Percentiles rank a stretch among this genome's conserved stretches.
Conservation (phyloP, 2,113 vertebrate genomes). For the Anthoscopus minutus region DNA sequence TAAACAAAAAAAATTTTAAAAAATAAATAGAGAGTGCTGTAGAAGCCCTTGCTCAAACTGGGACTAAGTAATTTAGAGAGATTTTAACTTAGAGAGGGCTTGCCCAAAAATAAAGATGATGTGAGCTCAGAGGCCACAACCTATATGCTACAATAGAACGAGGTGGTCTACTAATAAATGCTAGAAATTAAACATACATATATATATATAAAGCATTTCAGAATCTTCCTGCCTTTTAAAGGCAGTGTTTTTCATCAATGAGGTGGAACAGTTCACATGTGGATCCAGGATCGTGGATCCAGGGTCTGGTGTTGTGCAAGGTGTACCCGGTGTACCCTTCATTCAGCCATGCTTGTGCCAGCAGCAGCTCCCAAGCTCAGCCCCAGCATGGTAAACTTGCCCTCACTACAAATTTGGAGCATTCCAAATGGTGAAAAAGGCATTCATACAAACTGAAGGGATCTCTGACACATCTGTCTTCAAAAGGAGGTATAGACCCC, state of each 20-base stretch:
- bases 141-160: background rate
- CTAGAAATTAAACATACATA: background rate
- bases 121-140: background rate
- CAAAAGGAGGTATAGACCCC: background rate
- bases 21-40: background rate
- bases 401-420: background rate
- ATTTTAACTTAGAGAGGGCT: background rate
- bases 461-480: background rate
- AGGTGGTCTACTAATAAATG: rapidly evolving
- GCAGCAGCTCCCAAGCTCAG: background rate
- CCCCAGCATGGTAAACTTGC: rapidly evolving
- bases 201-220: background rate
- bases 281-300: background rate
- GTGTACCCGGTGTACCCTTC: background rate
- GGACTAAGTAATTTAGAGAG: background rate
- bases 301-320: background rate
- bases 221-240: background rate
- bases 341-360: rapidly evolving
- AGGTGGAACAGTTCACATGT: background rate
- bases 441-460: background rate
- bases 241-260: background rate
- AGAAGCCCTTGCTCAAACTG: background rate
- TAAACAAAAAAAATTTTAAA: background rate
- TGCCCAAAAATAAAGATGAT: background rate
- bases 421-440: background rate